Conservation (phyloP, 2,797 vertebrate species). For the Platyrinchus mystaceus region DNA sequence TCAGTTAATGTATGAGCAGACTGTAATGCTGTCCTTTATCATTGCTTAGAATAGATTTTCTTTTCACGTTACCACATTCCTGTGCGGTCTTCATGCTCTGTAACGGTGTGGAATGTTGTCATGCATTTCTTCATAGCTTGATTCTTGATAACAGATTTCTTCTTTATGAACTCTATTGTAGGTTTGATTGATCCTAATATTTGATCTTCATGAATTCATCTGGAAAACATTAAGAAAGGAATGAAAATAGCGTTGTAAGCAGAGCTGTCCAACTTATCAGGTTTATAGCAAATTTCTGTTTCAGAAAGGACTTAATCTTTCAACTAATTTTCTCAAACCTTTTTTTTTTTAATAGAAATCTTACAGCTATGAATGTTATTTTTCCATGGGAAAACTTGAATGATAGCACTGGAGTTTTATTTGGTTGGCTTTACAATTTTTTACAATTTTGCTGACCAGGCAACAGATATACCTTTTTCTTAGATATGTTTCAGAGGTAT, state of each 20-base stretch:
- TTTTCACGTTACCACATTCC: not conserved
- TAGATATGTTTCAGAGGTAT: not conserved
- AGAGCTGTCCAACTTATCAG: not conserved
- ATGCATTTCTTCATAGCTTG: not conserved
- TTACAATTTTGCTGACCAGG: not conserved
- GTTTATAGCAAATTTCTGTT: not conserved
- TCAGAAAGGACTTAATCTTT: not conserved
- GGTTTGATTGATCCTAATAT: conserved; percentile 47
- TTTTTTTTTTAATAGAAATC: not conserved
- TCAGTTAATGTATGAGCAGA: not conserved
- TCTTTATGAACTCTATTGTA: conserved; percentile 29
- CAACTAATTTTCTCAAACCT: not conserved
- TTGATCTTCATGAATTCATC: not conserved
- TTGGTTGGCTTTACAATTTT: not conserved
- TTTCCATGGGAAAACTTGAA: not conserved
- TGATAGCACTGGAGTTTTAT: not conserved
- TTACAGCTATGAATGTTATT: not conserved
- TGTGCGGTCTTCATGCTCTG: not conserved
- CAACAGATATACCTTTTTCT: not conserved
- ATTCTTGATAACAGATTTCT: not conserved
- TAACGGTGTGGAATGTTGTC: not conserved
- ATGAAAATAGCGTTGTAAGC: not conserved
- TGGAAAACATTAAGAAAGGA: conserved; percentile 24
- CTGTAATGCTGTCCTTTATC: not conserved
- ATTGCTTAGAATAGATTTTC: not conserved